Percentiles rank a stretch among this genome's conserved stretches.
These are phyloP conservation scores for Drosophila nigricruria DNA, from an alignment of 2,888 invertebrate genomes.

Conservation along the genomic window DNA sequence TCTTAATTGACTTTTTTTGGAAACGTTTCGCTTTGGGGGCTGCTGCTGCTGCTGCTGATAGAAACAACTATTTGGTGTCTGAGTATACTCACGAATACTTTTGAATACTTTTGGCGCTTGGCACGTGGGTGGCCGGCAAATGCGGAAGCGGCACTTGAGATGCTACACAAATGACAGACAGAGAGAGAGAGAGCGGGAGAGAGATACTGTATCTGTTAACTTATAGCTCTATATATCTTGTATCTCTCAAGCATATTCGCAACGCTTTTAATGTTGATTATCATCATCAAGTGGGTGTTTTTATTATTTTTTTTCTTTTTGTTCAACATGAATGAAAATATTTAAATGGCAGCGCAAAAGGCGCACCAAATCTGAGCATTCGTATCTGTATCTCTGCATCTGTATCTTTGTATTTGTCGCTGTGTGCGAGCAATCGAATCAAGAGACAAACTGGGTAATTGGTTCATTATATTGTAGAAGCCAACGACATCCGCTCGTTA, in stretches of 20 bases:
- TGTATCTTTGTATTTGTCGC: conserved; percentile 20
- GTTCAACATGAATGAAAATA: conserved; percentile 59
- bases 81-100: conserved; percentile 14
- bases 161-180: conserved; percentile 19
- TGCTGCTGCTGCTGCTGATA: background rate
- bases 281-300: conserved; percentile 65
- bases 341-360: conserved; percentile 45
- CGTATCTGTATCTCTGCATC: conserved; percentile 17
- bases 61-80: conserved; percentile 18
- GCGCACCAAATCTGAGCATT: conserved; percentile 32
- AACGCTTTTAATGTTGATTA: conserved; percentile 39
- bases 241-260: conserved; percentile 13
- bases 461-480: conserved; percentile 77
- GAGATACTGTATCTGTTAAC: conserved; percentile 19
- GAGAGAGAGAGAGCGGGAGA: too few species aligned
- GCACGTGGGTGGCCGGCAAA: conserved; percentile 69
- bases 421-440: conserved; percentile 73
- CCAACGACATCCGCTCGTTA: conserved; percentile 79
- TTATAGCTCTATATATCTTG: conserved; percentile 2
- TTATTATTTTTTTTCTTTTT: conserved; percentile 1
- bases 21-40: conserved; percentile 14
- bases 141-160: conserved; percentile 69
- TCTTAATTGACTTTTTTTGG: conserved; percentile 23
- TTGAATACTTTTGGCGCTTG: conserved; percentile 45
- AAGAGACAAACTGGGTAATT: conserved; percentile 81